Evolutionary conservation across 2,113 vertebrate species (phyloP), one percentile per base, ranked within the genome.

Genomic region (Embiotoca jacksoni): DNA sequence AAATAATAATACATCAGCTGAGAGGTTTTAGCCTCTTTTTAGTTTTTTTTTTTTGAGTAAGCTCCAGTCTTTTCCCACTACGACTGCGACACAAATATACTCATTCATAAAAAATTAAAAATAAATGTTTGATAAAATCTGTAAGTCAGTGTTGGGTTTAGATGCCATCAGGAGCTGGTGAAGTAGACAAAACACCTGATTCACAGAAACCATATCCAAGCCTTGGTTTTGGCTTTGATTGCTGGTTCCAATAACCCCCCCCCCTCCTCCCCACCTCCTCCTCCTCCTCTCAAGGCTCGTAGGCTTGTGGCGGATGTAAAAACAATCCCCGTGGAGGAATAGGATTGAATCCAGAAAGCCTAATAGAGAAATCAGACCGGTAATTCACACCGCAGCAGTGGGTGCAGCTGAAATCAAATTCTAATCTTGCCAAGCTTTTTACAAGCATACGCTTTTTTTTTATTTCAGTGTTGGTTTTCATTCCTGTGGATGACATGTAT

Each of bases 341-440:
- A 78, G 62, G 72, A 85, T 5, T 10, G 61, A 72, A 66, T 81
- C 70, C 80, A 71, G 23, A 58, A 87, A 73, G 32, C 52, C 71
- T 58, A 76, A 86, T 57, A 55, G 44, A 78, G 72, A 84, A 23
- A 76, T 67, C 62, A 81, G 62, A 78, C 33, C 15, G 52, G 55
- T 58, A 50, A 80, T 84, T 67, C 74, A 63, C 5, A 30, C 64
- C 65, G 2, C 65, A 68, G 83, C 72, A 70, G 58, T 49, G 36
- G 65, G 72, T 47, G 63, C 47, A 57, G 55, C 64, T 53, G 15
- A 82, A 81, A 86, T 84, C 66, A 77, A 54, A 74, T 57, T 87
- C 78, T 78, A 72, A 63, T 82, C 80, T 56, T 37, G 32, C 33
- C 23, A 14, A 57, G 55, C 44, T 75, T 23, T 23, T 23, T 54